These are phyloP conservation scores for Sipha flava DNA, from an alignment of 1,140 invertebrate genomes.

Conservation along the genomic window DNA sequence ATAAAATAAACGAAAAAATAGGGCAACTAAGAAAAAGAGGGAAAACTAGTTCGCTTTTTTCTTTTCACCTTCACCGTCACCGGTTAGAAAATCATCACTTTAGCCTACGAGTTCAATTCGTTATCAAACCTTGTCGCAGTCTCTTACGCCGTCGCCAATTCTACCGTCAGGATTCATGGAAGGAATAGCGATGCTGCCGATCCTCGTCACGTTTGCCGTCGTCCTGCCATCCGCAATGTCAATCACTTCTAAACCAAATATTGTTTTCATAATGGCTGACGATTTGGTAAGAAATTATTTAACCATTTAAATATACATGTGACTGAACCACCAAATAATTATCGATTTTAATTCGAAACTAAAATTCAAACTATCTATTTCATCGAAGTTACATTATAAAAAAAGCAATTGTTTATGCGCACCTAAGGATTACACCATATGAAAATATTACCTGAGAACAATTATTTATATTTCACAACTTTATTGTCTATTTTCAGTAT, in stretches of 20 bases:
- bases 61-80: background rate
- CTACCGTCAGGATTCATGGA: background rate
- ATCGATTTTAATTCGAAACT: too few relatives aligned
- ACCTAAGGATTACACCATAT: too few relatives aligned
- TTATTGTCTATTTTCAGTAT: too few relatives aligned
- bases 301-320: background rate
- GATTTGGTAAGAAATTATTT: slow-evolving; percentile 49
- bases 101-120: background rate
- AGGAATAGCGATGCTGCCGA: background rate
- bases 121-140: background rate
- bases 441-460: too few relatives aligned
- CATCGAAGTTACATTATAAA: too few relatives aligned
- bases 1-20: background rate
- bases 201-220: background rate
- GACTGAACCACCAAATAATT: too few relatives aligned
- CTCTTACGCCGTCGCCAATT: too few relatives aligned
- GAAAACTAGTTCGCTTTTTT: background rate
- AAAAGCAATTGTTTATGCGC: too few relatives aligned
- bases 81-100: background rate
- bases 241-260: slow-evolving; percentile 43
- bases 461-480: too few relatives aligned
- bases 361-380: too few relatives aligned
- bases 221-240: background rate
- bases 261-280: slow-evolving; percentile 54
- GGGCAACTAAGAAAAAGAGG: background rate